Base-by-base conservation (phyloP, 2,888 invertebrate species). In the Athalia cordata region DNA sequence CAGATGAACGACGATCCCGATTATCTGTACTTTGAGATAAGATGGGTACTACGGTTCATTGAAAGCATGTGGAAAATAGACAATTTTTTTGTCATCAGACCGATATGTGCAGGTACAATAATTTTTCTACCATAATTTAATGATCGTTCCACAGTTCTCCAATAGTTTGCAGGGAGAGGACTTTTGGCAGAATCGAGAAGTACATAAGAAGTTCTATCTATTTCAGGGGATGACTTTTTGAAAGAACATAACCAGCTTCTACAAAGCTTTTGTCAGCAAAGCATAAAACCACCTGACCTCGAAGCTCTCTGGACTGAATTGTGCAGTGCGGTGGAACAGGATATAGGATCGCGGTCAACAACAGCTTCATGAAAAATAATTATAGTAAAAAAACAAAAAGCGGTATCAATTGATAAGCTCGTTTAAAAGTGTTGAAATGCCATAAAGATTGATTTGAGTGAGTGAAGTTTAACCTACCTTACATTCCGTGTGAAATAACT, bases 21-120 rank as follows among this genome's bases (percentile, higher is more conserved):
- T 3, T 45, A 68, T 8, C 47, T 76, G 6, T 84, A 83, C 49
- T 65, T 85, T 15, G 80, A 82, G 59, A 78, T 85, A 47, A 78
- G 81, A 0, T 87, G 87, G 87, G 78, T 78, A 29, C 45, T 84
- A 29, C 15, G 78, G 66, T 87, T 85, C 49, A 45, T 82, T 4
- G 81, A 84, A 4, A 79, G 74, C 43, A 81, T 78, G 1, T 86
- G 82, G 82, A 68, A 75, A 0, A 81, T 85, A 9, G 81, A 84
- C 50, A 84, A 87, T 76, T 77, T 77, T 50, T 87, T 87, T 76
- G n/a, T 57, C 11, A 84, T 87, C 49, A 49, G 78, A 43, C 55
- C 82, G 11, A 74, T 79, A 6, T 65, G 83, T 43, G 79, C 78
- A 77, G 87, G 87, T 87, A 81, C 55, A 70, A 72, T 8, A 49